A percentile compares a stretch with the other conserved stretches of the same genome.
Conservation (phyloP, 2,888 invertebrate species). For the Macrophya annulata region DNA sequence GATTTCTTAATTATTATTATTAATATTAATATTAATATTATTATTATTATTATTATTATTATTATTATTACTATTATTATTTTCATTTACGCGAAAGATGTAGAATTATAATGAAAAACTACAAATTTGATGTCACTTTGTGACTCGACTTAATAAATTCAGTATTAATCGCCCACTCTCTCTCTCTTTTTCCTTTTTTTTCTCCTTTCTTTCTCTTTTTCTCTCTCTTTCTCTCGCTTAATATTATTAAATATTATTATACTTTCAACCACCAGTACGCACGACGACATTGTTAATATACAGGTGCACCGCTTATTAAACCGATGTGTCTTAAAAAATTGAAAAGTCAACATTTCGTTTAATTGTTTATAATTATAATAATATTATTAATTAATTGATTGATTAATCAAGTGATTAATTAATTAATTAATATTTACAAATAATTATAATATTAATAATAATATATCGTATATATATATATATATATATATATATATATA, state of each 20-base stretch:
- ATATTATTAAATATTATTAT: slow-evolving; percentile 44
- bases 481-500: too few relatives aligned
- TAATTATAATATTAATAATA: slow-evolving; percentile 36
- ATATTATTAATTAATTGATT: neutral
- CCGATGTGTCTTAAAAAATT: slow-evolving; percentile 41
- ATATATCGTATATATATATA: neutral
- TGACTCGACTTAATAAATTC: slow-evolving; percentile 31
- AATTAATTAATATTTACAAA: slow-evolving; percentile 11
- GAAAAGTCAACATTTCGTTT: slow-evolving; percentile 40
- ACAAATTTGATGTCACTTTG: neutral
- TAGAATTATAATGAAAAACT: neutral
- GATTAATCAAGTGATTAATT: too few relatives aligned
- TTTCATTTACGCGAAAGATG: neutral
- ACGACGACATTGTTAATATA: slow-evolving; percentile 33
- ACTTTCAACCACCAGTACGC: slow-evolving; percentile 44
- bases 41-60: too few relatives aligned
- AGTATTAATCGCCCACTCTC: slow-evolving; percentile 17
- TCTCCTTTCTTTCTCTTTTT: neutral
- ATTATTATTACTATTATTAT: neutral
- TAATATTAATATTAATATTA: neutral
- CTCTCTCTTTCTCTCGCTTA: neutral
- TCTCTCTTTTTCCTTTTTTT: neutral
- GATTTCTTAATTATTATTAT: neutral
- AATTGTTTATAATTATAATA: neutral
- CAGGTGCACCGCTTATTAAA: slow-evolving; percentile 7